These are phyloP conservation scores for Orthonychiurus folsomi DNA, from an alignment of 2,888 invertebrate species.

Conservation along the genomic window DNA sequence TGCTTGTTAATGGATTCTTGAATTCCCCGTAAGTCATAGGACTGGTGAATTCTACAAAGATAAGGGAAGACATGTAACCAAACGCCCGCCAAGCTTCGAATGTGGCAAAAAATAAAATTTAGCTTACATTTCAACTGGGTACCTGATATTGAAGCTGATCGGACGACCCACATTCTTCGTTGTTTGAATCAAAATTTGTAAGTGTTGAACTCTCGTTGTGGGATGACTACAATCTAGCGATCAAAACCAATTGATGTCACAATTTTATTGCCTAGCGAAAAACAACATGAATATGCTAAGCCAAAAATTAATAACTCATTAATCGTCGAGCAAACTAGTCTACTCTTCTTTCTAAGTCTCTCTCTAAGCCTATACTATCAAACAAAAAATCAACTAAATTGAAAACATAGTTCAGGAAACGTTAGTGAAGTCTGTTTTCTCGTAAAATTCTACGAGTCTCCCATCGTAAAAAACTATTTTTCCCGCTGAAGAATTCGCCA, in stretches of 20 bases:
- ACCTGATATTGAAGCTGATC: slow-evolving; percentile 26
- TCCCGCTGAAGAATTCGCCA: slow-evolving; percentile 61
- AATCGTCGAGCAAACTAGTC: too few relatives aligned
- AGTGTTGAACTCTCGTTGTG: slow-evolving; percentile 19
- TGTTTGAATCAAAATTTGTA: slow-evolving; percentile 23
- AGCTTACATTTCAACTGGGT: slow-evolving; percentile 17
- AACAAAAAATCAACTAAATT: too few relatives aligned
- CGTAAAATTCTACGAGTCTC: slow-evolving; percentile 44
- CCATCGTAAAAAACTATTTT: slow-evolving; percentile 19
- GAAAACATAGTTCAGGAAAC: slow-evolving; percentile 23
- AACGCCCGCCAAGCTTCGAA: too few relatives aligned
- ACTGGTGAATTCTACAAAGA: not conserved
- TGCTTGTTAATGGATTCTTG: slow-evolving; percentile 7
- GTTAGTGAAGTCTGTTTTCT: slow-evolving; percentile 66
- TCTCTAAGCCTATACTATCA: too few relatives aligned
- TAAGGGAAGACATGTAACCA: too few relatives aligned
- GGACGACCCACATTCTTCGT: slow-evolving; percentile 24
- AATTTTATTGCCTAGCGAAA: not conserved
- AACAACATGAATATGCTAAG: too few relatives aligned
- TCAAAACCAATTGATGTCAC: slow-evolving; percentile 34
- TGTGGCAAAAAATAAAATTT: too few relatives aligned
- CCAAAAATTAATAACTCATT: not conserved
- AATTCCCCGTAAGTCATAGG: not conserved
- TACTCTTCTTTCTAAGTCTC: too few relatives aligned
- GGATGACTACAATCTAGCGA: slow-evolving; percentile 32